phyloP scores from a whole-genome alignment of 2,888 invertebrate species.

The Eremobia ochroleuca region DNA sequence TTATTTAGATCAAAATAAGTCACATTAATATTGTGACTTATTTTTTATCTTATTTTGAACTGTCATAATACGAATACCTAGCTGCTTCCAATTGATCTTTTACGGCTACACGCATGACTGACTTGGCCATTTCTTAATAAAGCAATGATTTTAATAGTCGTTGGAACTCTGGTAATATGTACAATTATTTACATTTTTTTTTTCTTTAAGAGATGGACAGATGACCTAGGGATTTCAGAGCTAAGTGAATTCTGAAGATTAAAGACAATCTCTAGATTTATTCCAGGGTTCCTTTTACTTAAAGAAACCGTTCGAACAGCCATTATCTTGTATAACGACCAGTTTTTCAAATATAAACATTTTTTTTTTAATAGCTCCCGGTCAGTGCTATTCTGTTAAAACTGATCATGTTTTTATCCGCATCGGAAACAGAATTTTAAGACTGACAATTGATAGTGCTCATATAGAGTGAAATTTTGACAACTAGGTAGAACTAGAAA shows the following conservation, averaged over 20 bases:
- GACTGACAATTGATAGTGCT: no score
- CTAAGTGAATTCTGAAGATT: constrained; percentile 39
- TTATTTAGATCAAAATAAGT: background rate
- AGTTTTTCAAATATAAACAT: constrained; percentile 9
- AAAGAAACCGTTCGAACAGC: constrained; percentile 1
- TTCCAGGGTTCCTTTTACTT: constrained; percentile 14
- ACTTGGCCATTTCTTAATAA: constrained; percentile 16
- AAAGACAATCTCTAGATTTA: constrained; percentile 12
- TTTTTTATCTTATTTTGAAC: background rate
- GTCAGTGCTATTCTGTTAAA: background rate
- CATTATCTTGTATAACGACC: background rate
- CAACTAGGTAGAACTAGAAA: background rate
- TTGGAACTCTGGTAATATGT: background rate
- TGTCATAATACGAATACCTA: constrained; percentile 31
- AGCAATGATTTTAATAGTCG: background rate
- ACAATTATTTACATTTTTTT: background rate
- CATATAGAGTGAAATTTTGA: background rate
- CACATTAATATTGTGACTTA: no score
- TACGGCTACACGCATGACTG: constrained; percentile 1
- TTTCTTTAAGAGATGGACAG: background rate
- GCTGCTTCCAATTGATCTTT: constrained; percentile 24
- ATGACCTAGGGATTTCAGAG: constrained; percentile 7
- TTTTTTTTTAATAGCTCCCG: background rate
- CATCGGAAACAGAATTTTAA: background rate
- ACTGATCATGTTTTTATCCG: background rate